Evolutionary conservation across 1,140 invertebrate species (phyloP).

Genomic region (Conopomorpha cramerella): DNA sequence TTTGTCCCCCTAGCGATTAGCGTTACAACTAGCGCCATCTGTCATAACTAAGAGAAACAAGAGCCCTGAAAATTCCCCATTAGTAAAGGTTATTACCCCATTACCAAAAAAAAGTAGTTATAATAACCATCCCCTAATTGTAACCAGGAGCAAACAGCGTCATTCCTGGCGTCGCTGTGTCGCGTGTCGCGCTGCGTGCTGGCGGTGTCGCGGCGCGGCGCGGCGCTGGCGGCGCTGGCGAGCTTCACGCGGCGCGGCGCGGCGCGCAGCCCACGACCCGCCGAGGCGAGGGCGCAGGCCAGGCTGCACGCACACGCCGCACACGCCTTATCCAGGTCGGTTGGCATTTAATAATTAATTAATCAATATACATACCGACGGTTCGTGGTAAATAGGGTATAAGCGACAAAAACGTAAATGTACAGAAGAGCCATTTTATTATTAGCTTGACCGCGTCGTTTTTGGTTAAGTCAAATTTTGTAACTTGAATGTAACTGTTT

Average conservation of each 20-base stretch:
- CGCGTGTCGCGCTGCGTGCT: constrained; percentile 66
- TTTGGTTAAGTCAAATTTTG: no score
- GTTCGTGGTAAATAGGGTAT: no score
- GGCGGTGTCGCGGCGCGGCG: constrained; percentile 62
- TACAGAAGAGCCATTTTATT: no score
- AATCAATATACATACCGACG: no score
- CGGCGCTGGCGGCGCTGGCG: constrained; percentile 73
- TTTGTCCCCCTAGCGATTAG: no score
- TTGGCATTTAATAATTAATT: no score
- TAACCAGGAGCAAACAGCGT: constrained; percentile 80
- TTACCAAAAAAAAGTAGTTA: neutral
- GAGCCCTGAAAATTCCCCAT: no score
- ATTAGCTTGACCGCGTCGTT: no score
- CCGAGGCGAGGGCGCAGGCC: constrained; percentile 71
- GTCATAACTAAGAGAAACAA: no score
- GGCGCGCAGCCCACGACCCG: constrained; percentile 46
- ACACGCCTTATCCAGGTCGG: constrained; percentile 81
- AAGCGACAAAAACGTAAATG: no score
- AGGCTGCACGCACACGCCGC: constrained; percentile 82
- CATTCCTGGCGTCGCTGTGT: constrained; percentile 80
- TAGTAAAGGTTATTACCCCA: no score
- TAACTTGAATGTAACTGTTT: no score
- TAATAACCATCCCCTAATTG: neutral
- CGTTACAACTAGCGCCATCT: neutral
- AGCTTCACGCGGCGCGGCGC: constrained; percentile 75